Conservation (phyloP, 2,888 invertebrate species). For the Ptychoptera albimana region DNA sequence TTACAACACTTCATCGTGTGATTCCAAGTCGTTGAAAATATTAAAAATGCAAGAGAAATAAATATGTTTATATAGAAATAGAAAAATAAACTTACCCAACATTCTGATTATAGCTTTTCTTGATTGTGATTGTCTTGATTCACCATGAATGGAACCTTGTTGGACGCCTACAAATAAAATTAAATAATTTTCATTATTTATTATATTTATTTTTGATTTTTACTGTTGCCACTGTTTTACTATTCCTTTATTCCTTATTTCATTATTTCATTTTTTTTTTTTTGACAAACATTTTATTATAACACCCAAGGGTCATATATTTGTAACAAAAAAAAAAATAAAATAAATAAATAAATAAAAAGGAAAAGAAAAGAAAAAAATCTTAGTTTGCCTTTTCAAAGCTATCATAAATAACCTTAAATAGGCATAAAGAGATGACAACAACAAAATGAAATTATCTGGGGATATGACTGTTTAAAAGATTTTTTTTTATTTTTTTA, state of each 20-base stretch:
- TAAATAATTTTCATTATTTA: neutral
- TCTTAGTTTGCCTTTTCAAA: neutral
- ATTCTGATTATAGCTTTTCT: conserved; percentile 62
- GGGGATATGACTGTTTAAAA: too few species aligned
- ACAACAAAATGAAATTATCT: too few species aligned
- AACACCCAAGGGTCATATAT: neutral
- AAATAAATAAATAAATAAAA: neutral
- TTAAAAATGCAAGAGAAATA: too few species aligned
- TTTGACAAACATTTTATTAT: neutral
- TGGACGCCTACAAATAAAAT: conserved; percentile 22
- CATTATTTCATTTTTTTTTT: too few species aligned
- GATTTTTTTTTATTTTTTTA: too few species aligned
- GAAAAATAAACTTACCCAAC: conserved; percentile 42
- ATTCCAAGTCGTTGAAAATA: too few species aligned
- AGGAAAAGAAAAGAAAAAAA: neutral
- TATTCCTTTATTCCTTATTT: too few species aligned
- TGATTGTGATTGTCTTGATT: conserved; percentile 49
- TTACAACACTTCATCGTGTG: too few species aligned
- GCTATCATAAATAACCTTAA: neutral
- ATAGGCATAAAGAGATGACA: too few species aligned
- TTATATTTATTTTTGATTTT: too few species aligned
- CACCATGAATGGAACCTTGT: conserved; percentile 51
- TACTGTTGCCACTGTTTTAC: too few species aligned
- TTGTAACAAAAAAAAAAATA: neutral
- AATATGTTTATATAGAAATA: conserved; percentile 1